These are phyloP conservation scores for Stylophora pistillata DNA, from an alignment of 64 coral and sea anemone species.

Conservation along the genomic window DNA sequence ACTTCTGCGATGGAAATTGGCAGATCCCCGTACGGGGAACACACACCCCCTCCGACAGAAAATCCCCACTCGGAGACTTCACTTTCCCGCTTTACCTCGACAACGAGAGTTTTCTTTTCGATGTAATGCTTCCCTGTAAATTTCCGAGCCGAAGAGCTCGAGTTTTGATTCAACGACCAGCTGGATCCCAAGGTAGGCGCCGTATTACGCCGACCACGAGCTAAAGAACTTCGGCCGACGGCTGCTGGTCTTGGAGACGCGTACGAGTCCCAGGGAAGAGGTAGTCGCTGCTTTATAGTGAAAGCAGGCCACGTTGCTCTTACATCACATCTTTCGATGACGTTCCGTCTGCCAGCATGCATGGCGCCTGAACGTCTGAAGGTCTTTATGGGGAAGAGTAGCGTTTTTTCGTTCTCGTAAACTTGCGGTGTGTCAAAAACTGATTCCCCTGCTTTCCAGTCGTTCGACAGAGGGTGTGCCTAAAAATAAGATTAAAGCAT, in stretches of 20 bases:
- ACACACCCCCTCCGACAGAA: conserved; percentile 60
- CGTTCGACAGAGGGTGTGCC: neutral
- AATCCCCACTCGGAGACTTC: conserved; percentile 40
- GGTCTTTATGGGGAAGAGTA: neutral
- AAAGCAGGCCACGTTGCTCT: conserved; percentile 73
- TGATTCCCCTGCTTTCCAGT: neutral
- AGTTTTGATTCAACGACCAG: neutral
- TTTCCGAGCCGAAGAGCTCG: conserved; percentile 22
- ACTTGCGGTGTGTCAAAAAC: neutral
- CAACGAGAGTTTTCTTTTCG: conserved; percentile 54
- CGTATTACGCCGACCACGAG: conserved; percentile 31
- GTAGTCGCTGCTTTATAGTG: conserved; percentile 41
- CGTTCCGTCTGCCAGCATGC: neutral
- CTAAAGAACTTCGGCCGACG: conserved; percentile 45
- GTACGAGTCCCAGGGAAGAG: conserved; percentile 69
- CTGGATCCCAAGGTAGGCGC: conserved; percentile 21
- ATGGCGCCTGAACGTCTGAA: neutral
- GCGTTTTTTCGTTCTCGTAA: neutral
- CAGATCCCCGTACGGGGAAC: conserved; percentile 76
- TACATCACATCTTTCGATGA: neutral
- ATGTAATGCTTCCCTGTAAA: conserved; percentile 44
- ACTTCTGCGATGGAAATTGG: conserved; percentile 68
- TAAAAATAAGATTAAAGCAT: too few species aligned
- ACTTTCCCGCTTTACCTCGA: conserved; percentile 40
- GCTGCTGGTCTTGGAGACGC: conserved; percentile 29